A percentile compares a stretch with the other conserved stretches of the same genome.
Evolutionary conservation across 2,113 vertebrate genomes (phyloP).

Genomic region (Podiceps cristatus): DNA sequence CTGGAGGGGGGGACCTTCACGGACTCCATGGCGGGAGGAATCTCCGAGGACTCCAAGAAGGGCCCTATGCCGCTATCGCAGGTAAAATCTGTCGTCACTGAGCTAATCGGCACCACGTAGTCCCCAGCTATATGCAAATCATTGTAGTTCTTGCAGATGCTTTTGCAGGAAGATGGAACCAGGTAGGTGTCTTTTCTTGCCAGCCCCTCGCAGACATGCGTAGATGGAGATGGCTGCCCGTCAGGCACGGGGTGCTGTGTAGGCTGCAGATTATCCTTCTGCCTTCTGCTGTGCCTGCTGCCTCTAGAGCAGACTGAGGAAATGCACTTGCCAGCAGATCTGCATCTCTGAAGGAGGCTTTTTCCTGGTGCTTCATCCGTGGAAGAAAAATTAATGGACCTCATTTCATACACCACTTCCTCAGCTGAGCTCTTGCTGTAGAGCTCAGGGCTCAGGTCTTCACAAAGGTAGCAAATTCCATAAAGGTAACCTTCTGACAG

Average conservation of each 20-base stretch:
- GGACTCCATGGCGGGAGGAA: slow-evolving; percentile 82
- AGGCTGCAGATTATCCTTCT: slow-evolving; percentile 49
- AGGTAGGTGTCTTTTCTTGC: slow-evolving; percentile 83
- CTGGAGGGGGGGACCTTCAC: slow-evolving; percentile 21
- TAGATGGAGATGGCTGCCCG: slow-evolving; percentile 71
- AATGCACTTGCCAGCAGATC: slow-evolving; percentile 56
- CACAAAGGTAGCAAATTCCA: slow-evolving; percentile 77
- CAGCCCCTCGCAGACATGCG: slow-evolving; percentile 70
- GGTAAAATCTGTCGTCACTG: slow-evolving; percentile 75
- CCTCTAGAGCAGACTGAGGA: slow-evolving; percentile 64
- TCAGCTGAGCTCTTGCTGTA: slow-evolving; percentile 32
- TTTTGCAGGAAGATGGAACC: slow-evolving; percentile 92
- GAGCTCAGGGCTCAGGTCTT: slow-evolving; percentile 46
- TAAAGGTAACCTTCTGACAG: slow-evolving; percentile 90
- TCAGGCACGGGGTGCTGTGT: background rate
- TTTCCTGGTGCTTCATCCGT: slow-evolving; percentile 44
- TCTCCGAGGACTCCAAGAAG: slow-evolving; percentile 90
- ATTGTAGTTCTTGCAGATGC: slow-evolving; percentile 94
- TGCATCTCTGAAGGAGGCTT: slow-evolving; percentile 67
- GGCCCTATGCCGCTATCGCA: slow-evolving; percentile 80
- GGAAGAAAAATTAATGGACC: slow-evolving; percentile 61
- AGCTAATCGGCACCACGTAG: slow-evolving; percentile 88
- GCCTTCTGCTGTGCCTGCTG: slow-evolving; percentile 48
- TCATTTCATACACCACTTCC: slow-evolving; percentile 63
- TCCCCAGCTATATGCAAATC: slow-evolving; percentile 94